Percentiles rank a stretch among this genome's conserved stretches.
Evolutionary conservation across 2,797 vertebrate species (phyloP).

Genomic region (Pseudocheirus occidentalis): DNA sequence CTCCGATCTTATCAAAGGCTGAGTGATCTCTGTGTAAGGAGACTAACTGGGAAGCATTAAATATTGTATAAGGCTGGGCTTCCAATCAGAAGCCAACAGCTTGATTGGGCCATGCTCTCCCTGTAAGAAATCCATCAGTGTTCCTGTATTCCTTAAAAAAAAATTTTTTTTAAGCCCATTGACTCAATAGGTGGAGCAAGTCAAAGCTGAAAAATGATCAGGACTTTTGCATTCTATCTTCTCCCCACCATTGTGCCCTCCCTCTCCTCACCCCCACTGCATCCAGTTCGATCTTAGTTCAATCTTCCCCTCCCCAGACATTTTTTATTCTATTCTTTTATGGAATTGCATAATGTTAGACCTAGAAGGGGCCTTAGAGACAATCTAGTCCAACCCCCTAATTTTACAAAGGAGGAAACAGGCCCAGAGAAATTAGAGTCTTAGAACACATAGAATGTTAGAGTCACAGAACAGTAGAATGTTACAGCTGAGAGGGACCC

Average conservation of each 20-base stretch:
- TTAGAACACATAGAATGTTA: background rate
- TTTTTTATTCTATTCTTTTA: background rate
- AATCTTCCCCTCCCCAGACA: background rate
- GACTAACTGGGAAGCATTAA: constrained; percentile 66
- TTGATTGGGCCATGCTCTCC: constrained; percentile 5
- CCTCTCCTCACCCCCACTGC: accelerated
- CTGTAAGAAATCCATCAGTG: background rate
- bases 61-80: background rate
- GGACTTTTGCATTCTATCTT: accelerated
- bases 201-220: background rate
- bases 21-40: constrained; percentile 79
- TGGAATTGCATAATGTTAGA: background rate
- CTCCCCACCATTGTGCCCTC: accelerated
- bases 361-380: background rate
- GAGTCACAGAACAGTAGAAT: background rate
- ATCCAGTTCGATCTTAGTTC: background rate
- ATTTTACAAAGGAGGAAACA: background rate
- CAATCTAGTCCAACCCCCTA: background rate
- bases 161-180: background rate
- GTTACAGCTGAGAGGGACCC: background rate
- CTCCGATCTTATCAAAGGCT: constrained; percentile 81
- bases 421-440: background rate
- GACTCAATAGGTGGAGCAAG: background rate
- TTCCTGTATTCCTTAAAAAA: background rate
- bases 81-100: background rate